Evolutionary conservation across 1,140 invertebrate species (phyloP), one percentile per base, ranked within the genome.

Genomic region (Paramacrobiotus metropolitanus): DNA sequence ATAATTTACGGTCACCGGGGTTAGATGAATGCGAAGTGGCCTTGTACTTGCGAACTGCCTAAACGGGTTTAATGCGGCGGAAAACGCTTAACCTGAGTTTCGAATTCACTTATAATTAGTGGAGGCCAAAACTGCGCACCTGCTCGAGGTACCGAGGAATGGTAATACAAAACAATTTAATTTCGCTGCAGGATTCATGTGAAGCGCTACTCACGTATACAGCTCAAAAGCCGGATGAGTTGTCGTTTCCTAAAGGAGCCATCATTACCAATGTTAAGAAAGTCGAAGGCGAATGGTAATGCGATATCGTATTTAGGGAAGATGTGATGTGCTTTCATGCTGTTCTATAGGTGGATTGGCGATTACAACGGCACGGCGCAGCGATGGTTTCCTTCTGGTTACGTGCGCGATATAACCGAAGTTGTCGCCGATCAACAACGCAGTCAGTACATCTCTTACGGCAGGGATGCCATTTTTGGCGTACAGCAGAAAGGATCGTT

Each of bases 191-290:
- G n/a, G n/a, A n/a, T n/a, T 40, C 34, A 9, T 40, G 34, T 40
- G 9, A n/a, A n/a, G 34, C 34, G n/a, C n/a, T 40, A n/a, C n/a
- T 9, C 34, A n/a, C 9, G 9, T 40, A 40, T n/a, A 82, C 81
- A 65, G 87, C 87, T 0, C 79, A 82, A 61, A 79, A 84, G 66
- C 80, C 84, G 2, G 91, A 95, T 72, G 91, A 96, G 73, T 73
- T 96, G 44, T 89, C 87, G 1, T 91, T 97, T 71, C 84, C 83
- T 64, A 91, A 91, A 70, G 86, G 91, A 70, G 86, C 89, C 1
- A 89, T 95, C 45, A 94, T 97, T 64, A 90, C 85, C 0, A 95
- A 95, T 76, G 90, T 97, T 21, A 82, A 82, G 65, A 87, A 87
- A 69, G 79, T 84, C 61, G 80, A 81, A 60, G 81, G 81, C 18